Evolutionary conservation across 2,888 invertebrate species (phyloP), one percentile per base, ranked within the genome.

Genomic region (Mechanitis mazaeus): DNA sequence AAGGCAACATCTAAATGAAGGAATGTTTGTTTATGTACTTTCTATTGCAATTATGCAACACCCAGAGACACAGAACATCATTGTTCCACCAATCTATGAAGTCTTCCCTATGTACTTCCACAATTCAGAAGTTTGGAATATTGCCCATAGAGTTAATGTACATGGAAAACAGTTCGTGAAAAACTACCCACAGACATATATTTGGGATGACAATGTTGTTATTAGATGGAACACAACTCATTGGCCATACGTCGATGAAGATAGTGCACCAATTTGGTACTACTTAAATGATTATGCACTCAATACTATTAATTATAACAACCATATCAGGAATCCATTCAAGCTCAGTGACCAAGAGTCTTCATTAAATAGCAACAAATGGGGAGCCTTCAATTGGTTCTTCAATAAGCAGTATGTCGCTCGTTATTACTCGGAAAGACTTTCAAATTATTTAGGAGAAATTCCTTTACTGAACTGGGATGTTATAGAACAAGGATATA

Each of bases 351-450:
- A 91, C 60, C 81, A 89, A 20, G 85, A 90, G 56, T 91, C 90
- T 68, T 84, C 90, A 64, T 75, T 91, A 58, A 74, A 83, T 47
- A 91, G 92, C 70, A 92, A 92, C 72, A 89, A 87, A 65, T 92
- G 93, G 71, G 94, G 94, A 59, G 94, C 94, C 81, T 81, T 86
- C 63, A 93, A 91, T 83, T 92, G 94, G 79, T 93, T 91, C 78
- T 78, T 91, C 64, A 92, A 94, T 73, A 94, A 94, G 74, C 94
- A 95, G 80, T 72, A 95, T 12, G 71, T 95, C 68, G 91, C 94
- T 65, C 93, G 93, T 68, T 95, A 95, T 82, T 94, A 95, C 76
- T 88, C 95, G 84, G 95, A 95, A 78, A 93, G 95, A 78, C 83
- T 95, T 60, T 93, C 94, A 9, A 93, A 94, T 75, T 93, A 92